Evolutionary conservation across 64 coral and sea anemone genomes (phyloP).

Genomic region (Montipora efflorescens): DNA sequence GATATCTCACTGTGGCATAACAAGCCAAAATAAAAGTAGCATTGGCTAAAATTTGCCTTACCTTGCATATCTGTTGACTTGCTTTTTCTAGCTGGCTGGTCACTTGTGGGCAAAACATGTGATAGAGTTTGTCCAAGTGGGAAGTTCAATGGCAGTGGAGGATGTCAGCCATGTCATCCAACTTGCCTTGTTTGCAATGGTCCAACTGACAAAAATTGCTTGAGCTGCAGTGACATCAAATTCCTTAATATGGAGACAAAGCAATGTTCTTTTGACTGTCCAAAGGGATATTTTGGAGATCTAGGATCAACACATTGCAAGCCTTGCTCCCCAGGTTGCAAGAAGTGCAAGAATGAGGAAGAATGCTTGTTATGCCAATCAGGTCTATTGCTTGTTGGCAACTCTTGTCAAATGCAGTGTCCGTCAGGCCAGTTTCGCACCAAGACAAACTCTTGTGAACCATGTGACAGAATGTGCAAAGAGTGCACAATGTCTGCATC

Average conservation of each 20-base stretch:
- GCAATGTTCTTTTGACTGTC: slow-evolving; percentile 83
- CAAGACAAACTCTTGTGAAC: slow-evolving; percentile 69
- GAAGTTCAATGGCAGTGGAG: slow-evolving; percentile 22
- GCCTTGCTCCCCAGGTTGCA: slow-evolving; percentile 82
- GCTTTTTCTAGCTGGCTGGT: slow-evolving; percentile 62
- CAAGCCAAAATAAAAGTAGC: too few relatives aligned
- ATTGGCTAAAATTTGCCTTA: not conserved
- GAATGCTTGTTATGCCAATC: slow-evolving; percentile 69
- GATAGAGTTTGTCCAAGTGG: slow-evolving; percentile 58
- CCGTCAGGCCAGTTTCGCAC: slow-evolving; percentile 72
- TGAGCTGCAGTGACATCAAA: slow-evolving; percentile 89
- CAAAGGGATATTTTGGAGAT: slow-evolving; percentile 79
- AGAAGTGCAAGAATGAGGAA: slow-evolving; percentile 31
- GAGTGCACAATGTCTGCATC: slow-evolving; percentile 66
- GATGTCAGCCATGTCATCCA: slow-evolving; percentile 75
- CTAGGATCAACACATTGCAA: slow-evolving; percentile 70
- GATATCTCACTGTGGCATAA: too few relatives aligned
- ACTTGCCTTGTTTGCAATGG: slow-evolving; percentile 81
- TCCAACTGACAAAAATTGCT: slow-evolving; percentile 74
- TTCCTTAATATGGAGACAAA: slow-evolving; percentile 67
- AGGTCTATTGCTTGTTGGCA: slow-evolving; percentile 64
- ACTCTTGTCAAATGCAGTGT: slow-evolving; percentile 74
- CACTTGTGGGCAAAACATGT: slow-evolving; percentile 55
- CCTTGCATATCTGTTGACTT: not conserved
- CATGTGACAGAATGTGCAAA: slow-evolving; percentile 76